phyloP scores from a whole-genome alignment of 2,888 invertebrate species.

The Hermodice carunculata region DNA sequence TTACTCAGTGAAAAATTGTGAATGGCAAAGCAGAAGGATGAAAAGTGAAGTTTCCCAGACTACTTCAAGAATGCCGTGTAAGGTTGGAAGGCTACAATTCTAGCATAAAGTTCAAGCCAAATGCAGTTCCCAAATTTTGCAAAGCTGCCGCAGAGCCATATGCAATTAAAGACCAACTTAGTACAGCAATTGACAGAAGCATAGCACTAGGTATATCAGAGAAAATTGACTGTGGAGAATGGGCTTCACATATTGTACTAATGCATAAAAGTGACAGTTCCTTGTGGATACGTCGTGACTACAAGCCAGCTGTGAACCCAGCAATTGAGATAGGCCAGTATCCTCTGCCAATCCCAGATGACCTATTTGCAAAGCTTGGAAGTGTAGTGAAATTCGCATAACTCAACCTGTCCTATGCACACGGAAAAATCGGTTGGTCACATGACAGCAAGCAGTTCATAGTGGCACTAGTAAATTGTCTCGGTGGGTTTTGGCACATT shows the following conservation, averaged over 20 bases:
- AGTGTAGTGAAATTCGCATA: background rate
- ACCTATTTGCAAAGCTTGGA: constrained; percentile 4
- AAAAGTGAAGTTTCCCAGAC: background rate
- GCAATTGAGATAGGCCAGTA: background rate
- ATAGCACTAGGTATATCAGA: too few relatives aligned
- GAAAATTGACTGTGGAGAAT: too few relatives aligned
- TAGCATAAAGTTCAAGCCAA: background rate
- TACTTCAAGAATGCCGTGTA: background rate
- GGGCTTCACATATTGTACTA: too few relatives aligned
- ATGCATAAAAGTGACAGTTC: too few relatives aligned
- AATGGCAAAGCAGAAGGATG: background rate
- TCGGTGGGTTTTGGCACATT: too few relatives aligned
- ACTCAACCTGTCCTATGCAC: background rate
- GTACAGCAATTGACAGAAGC: too few relatives aligned
- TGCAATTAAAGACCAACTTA: too few relatives aligned
- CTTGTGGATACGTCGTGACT: constrained; percentile 6
- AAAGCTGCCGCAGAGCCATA: too few relatives aligned
- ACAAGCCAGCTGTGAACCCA: background rate
- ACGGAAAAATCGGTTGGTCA: background rate
- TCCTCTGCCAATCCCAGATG: constrained; percentile 6
- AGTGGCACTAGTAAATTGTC: too few relatives aligned
- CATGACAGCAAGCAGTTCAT: background rate
- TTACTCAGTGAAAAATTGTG: background rate
- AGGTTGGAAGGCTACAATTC: background rate
- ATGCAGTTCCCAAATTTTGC: too few relatives aligned